phyloP scores from a whole-genome alignment of 2,113 vertebrate species.

The Rafetus swinhoei region DNA sequence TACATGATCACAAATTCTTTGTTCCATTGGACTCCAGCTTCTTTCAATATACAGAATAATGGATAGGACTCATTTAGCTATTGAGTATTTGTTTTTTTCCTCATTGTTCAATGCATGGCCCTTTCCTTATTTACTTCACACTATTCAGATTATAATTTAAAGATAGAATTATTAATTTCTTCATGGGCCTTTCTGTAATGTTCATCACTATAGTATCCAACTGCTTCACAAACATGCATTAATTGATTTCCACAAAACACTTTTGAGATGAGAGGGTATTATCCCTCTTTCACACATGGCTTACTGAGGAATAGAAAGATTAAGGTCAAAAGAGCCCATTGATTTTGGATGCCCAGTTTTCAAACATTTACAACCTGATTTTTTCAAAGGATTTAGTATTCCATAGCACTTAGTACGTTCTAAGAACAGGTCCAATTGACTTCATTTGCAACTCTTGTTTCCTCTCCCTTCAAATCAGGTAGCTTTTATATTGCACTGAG shows the following conservation, averaged over 20 bases:
- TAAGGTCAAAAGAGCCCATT: background rate
- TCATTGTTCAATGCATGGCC: accelerated
- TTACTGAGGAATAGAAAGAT: background rate
- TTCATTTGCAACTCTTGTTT: accelerated
- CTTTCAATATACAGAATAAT: background rate
- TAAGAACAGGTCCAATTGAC: background rate
- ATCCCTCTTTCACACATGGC: background rate
- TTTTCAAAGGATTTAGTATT: background rate
- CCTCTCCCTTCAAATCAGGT: background rate
- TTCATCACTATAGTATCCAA: background rate
- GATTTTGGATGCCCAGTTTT: background rate
- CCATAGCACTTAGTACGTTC: background rate
- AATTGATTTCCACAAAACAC: background rate
- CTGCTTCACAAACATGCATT: background rate
- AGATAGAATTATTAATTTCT: background rate
- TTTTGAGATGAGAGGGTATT: background rate
- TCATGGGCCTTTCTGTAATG: background rate
- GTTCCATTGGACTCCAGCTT: background rate
- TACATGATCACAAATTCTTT: background rate
- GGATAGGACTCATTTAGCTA: background rate
- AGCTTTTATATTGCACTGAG: background rate
- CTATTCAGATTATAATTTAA: background rate
- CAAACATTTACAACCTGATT: background rate
- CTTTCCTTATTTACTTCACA: background rate
- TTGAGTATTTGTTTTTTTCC: background rate